These are phyloP conservation scores for Sisor rabdophorus DNA, from an alignment of 2,113 vertebrate species.

Conservation along the genomic window DNA sequence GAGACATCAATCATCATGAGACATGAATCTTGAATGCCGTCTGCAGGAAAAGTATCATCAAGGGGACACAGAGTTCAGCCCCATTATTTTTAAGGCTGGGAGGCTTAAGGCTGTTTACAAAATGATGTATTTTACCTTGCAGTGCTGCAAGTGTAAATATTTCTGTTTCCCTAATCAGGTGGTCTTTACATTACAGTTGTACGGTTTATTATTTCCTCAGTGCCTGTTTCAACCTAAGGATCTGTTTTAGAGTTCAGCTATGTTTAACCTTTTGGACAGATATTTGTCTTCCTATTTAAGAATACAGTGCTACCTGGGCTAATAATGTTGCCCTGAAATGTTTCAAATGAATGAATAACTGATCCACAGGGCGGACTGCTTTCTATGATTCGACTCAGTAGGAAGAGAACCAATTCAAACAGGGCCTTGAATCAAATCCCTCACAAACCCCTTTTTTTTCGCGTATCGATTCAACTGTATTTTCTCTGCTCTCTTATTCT, in stretches of 20 bases:
- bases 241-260: constrained; percentile 13
- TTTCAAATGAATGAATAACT: constrained; percentile 15
- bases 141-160: neutral
- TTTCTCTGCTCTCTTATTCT: constrained; percentile 11
- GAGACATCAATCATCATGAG: constrained; percentile 13
- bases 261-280: constrained; percentile 25
- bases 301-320: neutral
- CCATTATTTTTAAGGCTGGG: constrained; percentile 20
- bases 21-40: neutral
- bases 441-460: constrained; percentile 27
- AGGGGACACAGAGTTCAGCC: neutral
- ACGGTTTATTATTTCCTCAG: constrained; percentile 20
- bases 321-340: constrained; percentile 3
- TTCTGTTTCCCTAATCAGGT: neutral
- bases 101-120: constrained; percentile 20
- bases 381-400: constrained; percentile 35
- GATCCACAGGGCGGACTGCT: constrained; percentile 2
- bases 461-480: constrained; percentile 26
- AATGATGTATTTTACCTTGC: constrained; percentile 8
- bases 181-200: neutral
- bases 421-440: constrained; percentile 19
- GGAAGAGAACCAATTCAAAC: constrained; percentile 31
- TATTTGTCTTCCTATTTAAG: constrained; percentile 13
- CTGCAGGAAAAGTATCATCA: constrained; percentile 19
- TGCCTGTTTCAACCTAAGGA: neutral